Base-by-base conservation (phyloP, 2,888 invertebrate genomes). In the Drosophila hamatofila region DNA sequence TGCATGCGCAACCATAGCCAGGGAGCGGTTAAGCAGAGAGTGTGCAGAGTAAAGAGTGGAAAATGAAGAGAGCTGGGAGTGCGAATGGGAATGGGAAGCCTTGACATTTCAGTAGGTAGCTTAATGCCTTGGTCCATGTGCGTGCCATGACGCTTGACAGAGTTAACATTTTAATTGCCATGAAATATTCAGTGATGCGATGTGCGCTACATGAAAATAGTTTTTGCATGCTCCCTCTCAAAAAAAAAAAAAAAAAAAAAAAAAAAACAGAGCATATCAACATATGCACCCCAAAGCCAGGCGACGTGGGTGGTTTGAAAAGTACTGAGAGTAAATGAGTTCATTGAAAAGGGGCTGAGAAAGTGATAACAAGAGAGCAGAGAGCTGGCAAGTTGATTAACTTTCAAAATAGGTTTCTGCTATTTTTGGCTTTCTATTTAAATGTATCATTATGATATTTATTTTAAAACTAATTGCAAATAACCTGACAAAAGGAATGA, bases 131-230 rank as follows among this genome's bases (percentile, higher is more conserved):
- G 63, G 42, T 57, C 49, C 58, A 49, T 74, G 60, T 89, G 88
- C 80, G 84, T 89, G 82, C 67, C 62, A 52, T 60, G 80, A 60
- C 76, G 83, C 88, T 82, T 85, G 80, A 75, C 88, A 66, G 75
- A 83, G 86, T 86, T 90, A 90, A 87, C 90, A 90, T 88, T 90
- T 90, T 87, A 88, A 90, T 81, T 90, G 89, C 83, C 90, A 90
- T 87, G 74, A 88, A 87, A 87, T 86, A 90, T 87, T 86, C 86
- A 87, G 73, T 74, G 84, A 66, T 25, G 55, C 51, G 58, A 42
- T 27, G 9, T 55, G 41, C 39, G 30, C 33, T 77, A 89, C 85
- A 89, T 77, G 85, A 57, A 82, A 89, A 89, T 87, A 87, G 84
- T 89, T 84, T 84, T 82, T 84, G 66, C 87, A 72, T 73, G 75